Percentiles rank a stretch among this genome's conserved stretches.
Conservation (phyloP, 2,113 vertebrate genomes). For the Dascyllus trimaculatus region DNA sequence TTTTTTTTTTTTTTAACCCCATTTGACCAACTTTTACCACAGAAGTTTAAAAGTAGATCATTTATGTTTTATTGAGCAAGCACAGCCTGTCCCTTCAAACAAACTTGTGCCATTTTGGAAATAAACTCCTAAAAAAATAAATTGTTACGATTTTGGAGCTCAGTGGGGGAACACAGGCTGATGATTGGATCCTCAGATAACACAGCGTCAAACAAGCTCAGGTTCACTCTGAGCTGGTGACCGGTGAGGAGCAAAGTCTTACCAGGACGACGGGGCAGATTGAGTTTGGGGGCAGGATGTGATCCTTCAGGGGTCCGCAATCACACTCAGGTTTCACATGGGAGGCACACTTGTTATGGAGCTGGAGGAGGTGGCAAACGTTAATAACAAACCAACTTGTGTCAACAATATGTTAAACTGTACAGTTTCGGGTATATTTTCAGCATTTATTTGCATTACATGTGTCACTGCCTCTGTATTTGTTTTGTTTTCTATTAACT, state of each 20-base stretch:
- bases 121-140: conserved; percentile 20
- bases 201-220: conserved; percentile 32
- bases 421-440: not conserved
- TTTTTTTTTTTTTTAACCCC: not conserved
- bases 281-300: conserved; percentile 93
- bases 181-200: conserved; percentile 53
- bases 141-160: conserved; percentile 39
- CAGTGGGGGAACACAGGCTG: conserved; percentile 50
- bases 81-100: conserved; percentile 4
- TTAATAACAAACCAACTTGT: conserved; percentile 49
- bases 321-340: conserved; percentile 96
- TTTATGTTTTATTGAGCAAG: not conserved
- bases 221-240: conserved; percentile 16
- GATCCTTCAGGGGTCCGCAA: conserved; percentile 93
- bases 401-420: not conserved
- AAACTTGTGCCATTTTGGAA: conserved; percentile 19
- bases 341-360: conserved; percentile 98
- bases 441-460: conserved; percentile 47
- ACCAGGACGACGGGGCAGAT: conserved; percentile 96
- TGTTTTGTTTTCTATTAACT: conserved; percentile 58
- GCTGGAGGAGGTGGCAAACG: conserved; percentile 79
- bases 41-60: not conserved
- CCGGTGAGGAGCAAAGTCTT: conserved; percentile 72
- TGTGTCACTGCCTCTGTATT: conserved; percentile 18
- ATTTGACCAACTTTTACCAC: not conserved